Percentiles rank a stretch among this genome's conserved stretches.
Evolutionary conservation across 2,888 invertebrate species (phyloP).

Genomic region (Tubiluchus corallicola): DNA sequence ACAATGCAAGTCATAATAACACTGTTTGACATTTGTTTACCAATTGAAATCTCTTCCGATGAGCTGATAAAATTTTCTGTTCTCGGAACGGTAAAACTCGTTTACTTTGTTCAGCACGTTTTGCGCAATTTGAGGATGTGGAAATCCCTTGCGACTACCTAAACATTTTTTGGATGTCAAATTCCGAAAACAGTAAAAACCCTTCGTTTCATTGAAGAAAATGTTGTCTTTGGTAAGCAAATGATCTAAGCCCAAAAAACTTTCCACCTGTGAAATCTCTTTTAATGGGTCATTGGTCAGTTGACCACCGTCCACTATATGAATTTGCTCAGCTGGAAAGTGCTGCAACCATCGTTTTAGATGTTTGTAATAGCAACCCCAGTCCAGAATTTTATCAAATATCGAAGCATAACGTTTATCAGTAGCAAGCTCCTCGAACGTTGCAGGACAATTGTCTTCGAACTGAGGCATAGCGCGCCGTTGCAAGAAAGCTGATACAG

Average conservation of each 20-base stretch:
- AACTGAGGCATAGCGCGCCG: no score
- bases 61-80: slow-evolving; percentile 21
- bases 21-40: no score
- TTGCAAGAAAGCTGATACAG: no score
- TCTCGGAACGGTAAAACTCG: slow-evolving; percentile 22
- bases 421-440: no score
- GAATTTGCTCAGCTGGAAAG: slow-evolving; percentile 23
- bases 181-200: slow-evolving; percentile 27
- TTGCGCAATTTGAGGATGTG: slow-evolving; percentile 20
- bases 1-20: no score
- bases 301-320: slow-evolving; percentile 25
- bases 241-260: slow-evolving; percentile 23
- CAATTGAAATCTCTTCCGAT: slow-evolving; percentile 20
- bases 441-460: no score
- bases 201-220: slow-evolving; percentile 25
- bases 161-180: slow-evolving; percentile 16
- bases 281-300: slow-evolving; percentile 22
- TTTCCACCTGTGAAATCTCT: slow-evolving; percentile 23
- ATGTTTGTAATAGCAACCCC: slow-evolving; percentile 17
- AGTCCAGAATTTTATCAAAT: no score
- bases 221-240: slow-evolving; percentile 20
- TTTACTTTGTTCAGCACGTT: slow-evolving; percentile 18
- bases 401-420: no score
- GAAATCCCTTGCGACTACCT: slow-evolving; percentile 23
- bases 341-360: slow-evolving; percentile 23